phyloP scores from a whole-genome alignment of 2,797 vertebrate species.

The Botia kubotai region DNA sequence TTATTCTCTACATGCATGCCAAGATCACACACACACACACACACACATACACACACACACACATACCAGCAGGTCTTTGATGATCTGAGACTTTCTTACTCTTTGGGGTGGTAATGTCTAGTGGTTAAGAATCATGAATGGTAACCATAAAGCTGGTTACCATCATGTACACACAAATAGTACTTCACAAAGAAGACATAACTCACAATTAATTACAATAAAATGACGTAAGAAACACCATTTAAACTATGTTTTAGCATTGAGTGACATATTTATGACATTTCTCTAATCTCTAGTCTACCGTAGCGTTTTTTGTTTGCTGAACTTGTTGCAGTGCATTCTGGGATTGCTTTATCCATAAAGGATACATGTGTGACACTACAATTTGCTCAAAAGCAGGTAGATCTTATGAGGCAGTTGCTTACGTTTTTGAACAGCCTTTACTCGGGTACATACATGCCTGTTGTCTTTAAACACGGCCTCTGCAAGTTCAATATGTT shows the following conservation, averaged over 20 bases:
- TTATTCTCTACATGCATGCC: slow-evolving; percentile 62
- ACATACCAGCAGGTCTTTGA: slow-evolving; percentile 23
- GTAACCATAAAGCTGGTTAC: not conserved
- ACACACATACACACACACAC: not conserved
- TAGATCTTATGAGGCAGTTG: not conserved
- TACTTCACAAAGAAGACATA: too few relatives aligned
- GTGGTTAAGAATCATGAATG: not conserved
- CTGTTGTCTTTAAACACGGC: not conserved
- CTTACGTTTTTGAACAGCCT: not conserved
- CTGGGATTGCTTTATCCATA: too few relatives aligned
- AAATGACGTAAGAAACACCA: too few relatives aligned
- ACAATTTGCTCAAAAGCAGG: not conserved
- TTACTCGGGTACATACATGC: not conserved
- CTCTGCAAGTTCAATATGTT: not conserved
- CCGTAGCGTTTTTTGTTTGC: too few relatives aligned
- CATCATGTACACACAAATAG: too few relatives aligned
- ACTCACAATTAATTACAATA: too few relatives aligned
- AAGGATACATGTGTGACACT: too few relatives aligned
- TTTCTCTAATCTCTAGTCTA: too few relatives aligned
- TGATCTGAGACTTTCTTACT: slow-evolving; percentile 1
- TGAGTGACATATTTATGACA: too few relatives aligned
- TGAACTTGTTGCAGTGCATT: too few relatives aligned
- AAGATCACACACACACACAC: slow-evolving; percentile 45
- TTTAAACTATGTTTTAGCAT: too few relatives aligned
- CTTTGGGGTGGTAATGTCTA: not conserved